Percentiles rank a stretch among this genome's conserved stretches.
phyloP scores from a whole-genome alignment of 2,888 invertebrate species.

The Latrodectus hesperus region DNA sequence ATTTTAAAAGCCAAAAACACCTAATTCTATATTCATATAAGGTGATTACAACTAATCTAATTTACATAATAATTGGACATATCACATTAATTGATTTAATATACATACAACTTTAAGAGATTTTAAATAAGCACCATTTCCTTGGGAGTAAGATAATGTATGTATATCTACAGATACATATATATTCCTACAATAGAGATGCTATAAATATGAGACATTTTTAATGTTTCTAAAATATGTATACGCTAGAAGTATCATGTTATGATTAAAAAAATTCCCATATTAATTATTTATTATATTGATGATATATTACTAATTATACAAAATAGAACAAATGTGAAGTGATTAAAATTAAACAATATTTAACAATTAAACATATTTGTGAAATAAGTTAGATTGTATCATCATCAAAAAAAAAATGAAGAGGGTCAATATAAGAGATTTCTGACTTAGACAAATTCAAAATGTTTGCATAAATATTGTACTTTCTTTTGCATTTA shows the following conservation, averaged over 20 bases:
- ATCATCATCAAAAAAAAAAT: too few relatives aligned
- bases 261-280: slow-evolving; percentile 2
- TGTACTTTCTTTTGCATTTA: too few relatives aligned
- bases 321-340: not conserved
- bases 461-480: too few relatives aligned
- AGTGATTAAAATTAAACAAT: not conserved
- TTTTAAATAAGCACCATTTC: slow-evolving; percentile 56
- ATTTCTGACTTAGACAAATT: too few relatives aligned
- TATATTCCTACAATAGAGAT: slow-evolving; percentile 39
- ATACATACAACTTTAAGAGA: slow-evolving; percentile 49
- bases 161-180: slow-evolving; percentile 18
- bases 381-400: not conserved
- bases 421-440: too few relatives aligned
- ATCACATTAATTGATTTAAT: slow-evolving; percentile 55
- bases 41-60: slow-evolving; percentile 21
- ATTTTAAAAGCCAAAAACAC: slow-evolving; percentile 35
- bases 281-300: not conserved
- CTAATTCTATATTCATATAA: slow-evolving; percentile 25
- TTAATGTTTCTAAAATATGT: slow-evolving; percentile 15
- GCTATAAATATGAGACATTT: slow-evolving; percentile 29
- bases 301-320: slow-evolving; percentile 14
- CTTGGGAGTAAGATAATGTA: slow-evolving; percentile 41
- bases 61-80: slow-evolving; percentile 39
- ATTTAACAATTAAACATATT: not conserved
- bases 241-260: not conserved